Conservation (phyloP, 2,797 vertebrate genomes). For the Darevskia nairensis region DNA sequence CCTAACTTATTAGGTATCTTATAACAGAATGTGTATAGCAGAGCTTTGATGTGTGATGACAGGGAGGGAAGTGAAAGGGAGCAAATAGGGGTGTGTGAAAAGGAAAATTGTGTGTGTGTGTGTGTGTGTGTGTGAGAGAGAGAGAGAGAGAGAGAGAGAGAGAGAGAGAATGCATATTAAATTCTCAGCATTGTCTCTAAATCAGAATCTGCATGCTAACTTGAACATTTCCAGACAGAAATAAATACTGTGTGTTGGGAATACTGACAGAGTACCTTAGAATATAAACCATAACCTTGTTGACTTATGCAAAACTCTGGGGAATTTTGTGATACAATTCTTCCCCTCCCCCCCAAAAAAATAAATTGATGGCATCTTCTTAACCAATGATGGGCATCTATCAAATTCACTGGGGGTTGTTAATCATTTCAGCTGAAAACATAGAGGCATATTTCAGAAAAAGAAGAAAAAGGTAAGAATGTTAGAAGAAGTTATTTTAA, state of each 20-base stretch:
- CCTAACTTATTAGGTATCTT: constrained; percentile 44
- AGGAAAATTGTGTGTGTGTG: not conserved
- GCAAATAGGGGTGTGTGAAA: constrained; percentile 14
- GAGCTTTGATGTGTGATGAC: not conserved
- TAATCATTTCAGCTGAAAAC: too few relatives aligned
- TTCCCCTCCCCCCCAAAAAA: too few relatives aligned
- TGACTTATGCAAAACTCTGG: not conserved
- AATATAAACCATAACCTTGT: not conserved
- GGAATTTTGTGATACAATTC: not conserved
- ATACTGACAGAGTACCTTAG: not conserved
- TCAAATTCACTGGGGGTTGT: not conserved
- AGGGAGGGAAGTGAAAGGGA: not conserved
- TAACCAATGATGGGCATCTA: not conserved
- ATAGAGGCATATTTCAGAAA: too few relatives aligned
- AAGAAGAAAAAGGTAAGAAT: too few relatives aligned
- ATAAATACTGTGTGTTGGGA: not conserved
- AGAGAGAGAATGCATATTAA: too few relatives aligned
- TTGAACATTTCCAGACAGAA: not conserved
- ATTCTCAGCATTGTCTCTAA: constrained; percentile 19
- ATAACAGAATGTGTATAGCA: not conserved
- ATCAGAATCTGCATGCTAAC: constrained; percentile 25
- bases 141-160: too few relatives aligned
- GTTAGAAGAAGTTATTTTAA: too few relatives aligned
- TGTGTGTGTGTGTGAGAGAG: too few relatives aligned
- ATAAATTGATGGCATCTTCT: not conserved